Evolutionary conservation across 1,140 invertebrate species (phyloP).

Genomic region (Ceratitis capitata): DNA sequence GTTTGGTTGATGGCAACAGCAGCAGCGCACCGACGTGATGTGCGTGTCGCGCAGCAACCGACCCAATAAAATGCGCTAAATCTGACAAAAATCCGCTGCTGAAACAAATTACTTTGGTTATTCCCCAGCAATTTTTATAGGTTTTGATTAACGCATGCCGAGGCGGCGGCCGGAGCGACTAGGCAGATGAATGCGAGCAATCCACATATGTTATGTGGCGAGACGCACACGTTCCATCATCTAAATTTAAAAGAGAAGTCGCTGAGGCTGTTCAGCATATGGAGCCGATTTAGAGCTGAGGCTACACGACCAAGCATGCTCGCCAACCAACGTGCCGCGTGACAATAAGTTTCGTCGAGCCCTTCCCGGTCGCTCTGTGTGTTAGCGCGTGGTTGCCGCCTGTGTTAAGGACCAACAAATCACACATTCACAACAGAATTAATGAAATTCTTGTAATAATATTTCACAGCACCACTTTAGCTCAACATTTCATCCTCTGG

Average conservation of each 20-base stretch:
- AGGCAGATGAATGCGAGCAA: too few relatives aligned
- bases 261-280: not conserved
- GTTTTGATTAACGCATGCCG: not conserved
- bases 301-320: not conserved
- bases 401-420: slow-evolving; percentile 23
- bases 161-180: not conserved
- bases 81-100: slow-evolving; percentile 13
- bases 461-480: slow-evolving; percentile 7
- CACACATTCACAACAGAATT: slow-evolving; percentile 34
- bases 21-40: not conserved
- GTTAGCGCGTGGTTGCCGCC: too few relatives aligned
- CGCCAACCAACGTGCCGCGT: not conserved
- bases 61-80: slow-evolving; percentile 1
- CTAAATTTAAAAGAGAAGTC: slow-evolving; percentile 26
- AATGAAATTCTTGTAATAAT: slow-evolving; percentile 37
- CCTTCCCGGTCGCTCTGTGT: not conserved
- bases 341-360: too few relatives aligned
- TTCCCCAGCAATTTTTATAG: slow-evolving; percentile 23
- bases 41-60: not conserved
- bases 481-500: slow-evolving; percentile 1
- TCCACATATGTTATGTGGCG: not conserved
- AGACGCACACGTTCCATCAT: not conserved
- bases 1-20: not conserved
- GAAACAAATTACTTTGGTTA: slow-evolving; percentile 29
- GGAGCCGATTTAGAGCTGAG: not conserved